Percentiles rank a stretch among this genome's conserved stretches.
Evolutionary conservation across 2,888 invertebrate genomes (phyloP).

Genomic region (Xestobium rufovillosum): DNA sequence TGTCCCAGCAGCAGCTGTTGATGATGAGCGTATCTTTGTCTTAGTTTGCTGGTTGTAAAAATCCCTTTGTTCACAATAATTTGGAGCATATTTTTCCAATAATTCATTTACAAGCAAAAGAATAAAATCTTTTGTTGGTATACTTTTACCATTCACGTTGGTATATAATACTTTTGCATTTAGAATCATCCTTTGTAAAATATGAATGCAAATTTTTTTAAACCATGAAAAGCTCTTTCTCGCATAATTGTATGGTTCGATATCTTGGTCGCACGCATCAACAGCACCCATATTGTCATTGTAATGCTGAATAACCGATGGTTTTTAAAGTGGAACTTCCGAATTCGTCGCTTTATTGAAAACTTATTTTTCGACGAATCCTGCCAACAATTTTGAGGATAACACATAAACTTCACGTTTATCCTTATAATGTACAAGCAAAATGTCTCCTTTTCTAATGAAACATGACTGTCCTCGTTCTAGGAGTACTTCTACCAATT

Average conservation of each 20-base stretch:
- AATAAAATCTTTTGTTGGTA: constrained; percentile 1
- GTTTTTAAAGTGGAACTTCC: too few species aligned
- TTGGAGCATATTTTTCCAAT: not conserved
- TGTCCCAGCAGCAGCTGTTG: not conserved
- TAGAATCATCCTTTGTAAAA: constrained; percentile 3
- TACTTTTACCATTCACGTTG: not conserved
- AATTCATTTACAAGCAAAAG: not conserved
- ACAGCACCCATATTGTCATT: constrained; percentile 5
- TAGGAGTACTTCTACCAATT: not conserved
- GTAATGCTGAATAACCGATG: not conserved
- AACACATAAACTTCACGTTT: constrained; percentile 5
- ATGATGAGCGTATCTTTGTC: constrained; percentile 2
- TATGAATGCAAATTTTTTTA: constrained; percentile 5
- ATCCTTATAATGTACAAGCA: constrained; percentile 1
- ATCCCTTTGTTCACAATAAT: constrained; percentile 1
- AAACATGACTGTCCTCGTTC: constrained; percentile 6
- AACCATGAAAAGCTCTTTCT: constrained; percentile 4
- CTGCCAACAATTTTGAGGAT: not conserved
- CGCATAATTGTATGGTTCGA: constrained; percentile 5
- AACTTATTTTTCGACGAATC: constrained; percentile 3
- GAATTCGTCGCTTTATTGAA: too few species aligned
- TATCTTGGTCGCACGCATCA: constrained; percentile 5
- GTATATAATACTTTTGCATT: constrained; percentile 4
- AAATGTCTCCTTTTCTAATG: constrained; percentile 1
- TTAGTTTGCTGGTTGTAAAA: not conserved